phyloP scores from a whole-genome alignment of 2,888 invertebrate genomes.

The Galerucella calmariensis region DNA sequence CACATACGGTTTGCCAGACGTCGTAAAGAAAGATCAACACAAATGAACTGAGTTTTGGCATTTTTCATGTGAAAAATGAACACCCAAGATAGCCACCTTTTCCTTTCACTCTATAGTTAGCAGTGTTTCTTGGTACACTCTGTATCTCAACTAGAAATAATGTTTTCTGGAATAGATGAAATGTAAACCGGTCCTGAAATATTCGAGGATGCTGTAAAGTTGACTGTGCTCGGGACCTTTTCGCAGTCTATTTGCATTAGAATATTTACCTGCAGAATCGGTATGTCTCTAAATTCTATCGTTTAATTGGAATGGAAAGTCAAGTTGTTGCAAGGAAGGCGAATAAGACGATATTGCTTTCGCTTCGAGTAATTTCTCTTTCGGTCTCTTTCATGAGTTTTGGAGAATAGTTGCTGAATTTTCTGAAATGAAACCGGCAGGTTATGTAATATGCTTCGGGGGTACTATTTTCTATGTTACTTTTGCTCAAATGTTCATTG shows the following conservation, averaged over 20 bases:
- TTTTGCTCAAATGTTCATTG: neutral
- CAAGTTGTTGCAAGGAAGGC: constrained; percentile 18
- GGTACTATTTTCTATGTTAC: neutral
- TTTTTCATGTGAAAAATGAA: too few species aligned
- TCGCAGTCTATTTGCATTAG: constrained; percentile 34
- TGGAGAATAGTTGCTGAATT: constrained; percentile 2
- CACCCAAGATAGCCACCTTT: too few species aligned
- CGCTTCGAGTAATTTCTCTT: constrained; percentile 2
- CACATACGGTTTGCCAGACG: too few species aligned
- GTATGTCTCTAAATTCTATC: constrained; percentile 24
- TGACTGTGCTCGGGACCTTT: constrained; percentile 31
- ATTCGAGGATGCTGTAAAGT: constrained; percentile 12
- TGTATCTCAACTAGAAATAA: too few species aligned
- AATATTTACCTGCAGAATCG: constrained; percentile 33
- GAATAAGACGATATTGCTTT: constrained; percentile 14
- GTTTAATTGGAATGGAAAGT: constrained; percentile 30
- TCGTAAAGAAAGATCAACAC: too few species aligned
- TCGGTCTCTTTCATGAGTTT: neutral
- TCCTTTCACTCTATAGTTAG: too few species aligned
- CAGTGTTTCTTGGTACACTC: too few species aligned
- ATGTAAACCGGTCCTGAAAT: constrained; percentile 2
- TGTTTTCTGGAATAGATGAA: too few species aligned
- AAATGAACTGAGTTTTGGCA: too few species aligned
- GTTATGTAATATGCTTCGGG: neutral
- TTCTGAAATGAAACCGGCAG: neutral